Percentiles rank a stretch among this genome's conserved stretches.
Evolutionary conservation across 2,113 vertebrate species (phyloP).

Genomic region (Alligator sinensis): DNA sequence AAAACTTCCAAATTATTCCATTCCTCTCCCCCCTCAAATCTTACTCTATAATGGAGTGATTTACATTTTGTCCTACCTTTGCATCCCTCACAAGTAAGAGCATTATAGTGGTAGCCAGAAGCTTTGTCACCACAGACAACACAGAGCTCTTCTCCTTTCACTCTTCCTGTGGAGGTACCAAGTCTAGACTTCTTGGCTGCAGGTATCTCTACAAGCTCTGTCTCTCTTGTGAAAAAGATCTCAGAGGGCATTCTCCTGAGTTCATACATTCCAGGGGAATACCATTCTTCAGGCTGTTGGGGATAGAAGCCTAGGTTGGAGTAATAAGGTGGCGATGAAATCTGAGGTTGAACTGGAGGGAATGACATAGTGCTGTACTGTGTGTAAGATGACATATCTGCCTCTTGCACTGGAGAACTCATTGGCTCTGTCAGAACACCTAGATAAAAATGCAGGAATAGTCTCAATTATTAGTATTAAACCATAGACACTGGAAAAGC

Average conservation of each 20-base stretch:
- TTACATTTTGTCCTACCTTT: constrained; percentile 88
- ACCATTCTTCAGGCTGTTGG: constrained; percentile 92
- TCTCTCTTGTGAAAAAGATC: constrained; percentile 82
- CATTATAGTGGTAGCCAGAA: constrained; percentile 98
- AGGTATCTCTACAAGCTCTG: constrained; percentile 83
- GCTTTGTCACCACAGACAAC: constrained; percentile 98
- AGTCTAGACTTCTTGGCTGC: constrained; percentile 86
- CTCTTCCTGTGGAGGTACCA: constrained; percentile 80
- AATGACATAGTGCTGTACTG: constrained; percentile 87
- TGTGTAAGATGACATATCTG: constrained; percentile 86
- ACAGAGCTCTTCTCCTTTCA: constrained; percentile 95
- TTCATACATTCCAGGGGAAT: constrained; percentile 87
- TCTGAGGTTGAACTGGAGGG: constrained; percentile 85
- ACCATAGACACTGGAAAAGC: neutral
- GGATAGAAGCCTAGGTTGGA: constrained; percentile 89
- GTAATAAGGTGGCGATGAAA: constrained; percentile 88
- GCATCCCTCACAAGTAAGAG: constrained; percentile 97
- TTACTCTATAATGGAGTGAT: neutral
- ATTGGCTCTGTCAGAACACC: constrained; percentile 90
- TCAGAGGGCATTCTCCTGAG: constrained; percentile 88
- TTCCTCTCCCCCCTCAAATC: neutral
- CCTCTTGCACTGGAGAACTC: constrained; percentile 87
- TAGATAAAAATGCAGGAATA: constrained; percentile 59
- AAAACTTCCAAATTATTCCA: neutral
- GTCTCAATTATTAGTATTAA: neutral